A percentile compares a stretch with the other conserved stretches of the same genome.
Conservation (phyloP, 2,797 vertebrate species). For the Sarcophilus harrisii region DNA sequence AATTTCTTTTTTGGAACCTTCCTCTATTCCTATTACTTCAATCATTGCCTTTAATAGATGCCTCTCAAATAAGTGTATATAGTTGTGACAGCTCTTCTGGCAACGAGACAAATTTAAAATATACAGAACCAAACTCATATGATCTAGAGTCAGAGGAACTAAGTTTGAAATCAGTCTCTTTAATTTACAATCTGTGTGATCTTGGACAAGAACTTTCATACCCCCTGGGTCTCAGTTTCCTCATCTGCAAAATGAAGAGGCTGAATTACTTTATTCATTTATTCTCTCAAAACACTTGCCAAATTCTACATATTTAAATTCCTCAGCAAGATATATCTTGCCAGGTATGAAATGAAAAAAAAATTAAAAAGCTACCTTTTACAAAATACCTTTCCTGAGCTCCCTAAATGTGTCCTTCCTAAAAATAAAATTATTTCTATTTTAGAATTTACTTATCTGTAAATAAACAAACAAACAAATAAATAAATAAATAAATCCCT, state of each 20-base stretch:
- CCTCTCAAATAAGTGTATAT: neutral
- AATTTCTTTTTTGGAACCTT: neutral
- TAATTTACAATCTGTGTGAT: neutral
- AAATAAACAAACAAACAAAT: no score
- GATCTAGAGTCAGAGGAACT: neutral
- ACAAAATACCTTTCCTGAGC: neutral
- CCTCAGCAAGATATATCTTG: no score
- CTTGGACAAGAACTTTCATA: neutral
- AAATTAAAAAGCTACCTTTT: neutral
- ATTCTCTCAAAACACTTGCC: neutral
- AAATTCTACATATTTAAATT: no score
- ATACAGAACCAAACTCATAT: neutral
- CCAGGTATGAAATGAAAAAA: no score
- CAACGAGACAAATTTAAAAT: neutral
- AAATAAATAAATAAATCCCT: no score
- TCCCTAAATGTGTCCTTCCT: neutral
- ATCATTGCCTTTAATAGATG: neutral
- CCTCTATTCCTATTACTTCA: neutral
- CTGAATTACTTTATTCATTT: neutral
- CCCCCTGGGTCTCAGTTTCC: neutral
- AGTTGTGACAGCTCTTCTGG: neutral
- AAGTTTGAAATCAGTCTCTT: neutral
- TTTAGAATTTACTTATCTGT: neutral
- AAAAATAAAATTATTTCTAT: neutral
- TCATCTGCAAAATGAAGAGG: neutral